Conservation (phyloP, 92 coral and sea anemone genomes). For the Diadumene lineata region DNA sequence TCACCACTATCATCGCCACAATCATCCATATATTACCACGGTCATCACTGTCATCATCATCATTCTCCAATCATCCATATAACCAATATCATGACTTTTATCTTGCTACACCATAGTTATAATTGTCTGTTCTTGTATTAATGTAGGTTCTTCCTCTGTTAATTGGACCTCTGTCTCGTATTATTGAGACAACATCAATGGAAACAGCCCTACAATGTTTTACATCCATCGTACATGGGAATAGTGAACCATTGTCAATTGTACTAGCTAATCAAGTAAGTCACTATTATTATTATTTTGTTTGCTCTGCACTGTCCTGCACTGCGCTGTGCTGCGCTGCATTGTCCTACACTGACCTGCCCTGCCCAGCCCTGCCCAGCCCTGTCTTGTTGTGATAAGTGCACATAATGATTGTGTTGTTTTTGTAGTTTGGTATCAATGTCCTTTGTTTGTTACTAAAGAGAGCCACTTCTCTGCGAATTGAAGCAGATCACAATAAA, state of each 20-base stretch:
- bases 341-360: not conserved
- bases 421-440: conserved; percentile 67
- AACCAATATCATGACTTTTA: not conserved
- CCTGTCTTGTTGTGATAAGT: not conserved
- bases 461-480: conserved; percentile 39
- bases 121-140: not conserved
- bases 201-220: conserved; percentile 50
- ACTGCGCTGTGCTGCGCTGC: not conserved
- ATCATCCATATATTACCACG: not conserved
- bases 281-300: not conserved
- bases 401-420: not conserved
- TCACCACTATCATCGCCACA: not conserved
- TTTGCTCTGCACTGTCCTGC: not conserved
- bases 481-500: conserved; percentile 44
- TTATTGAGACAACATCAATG: conserved; percentile 50
- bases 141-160: conserved; percentile 50
- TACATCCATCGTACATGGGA: conserved; percentile 42
- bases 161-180: conserved; percentile 58
- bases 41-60: not conserved
- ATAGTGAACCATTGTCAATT: conserved; percentile 38
- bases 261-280: conserved; percentile 70
- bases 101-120: not conserved
- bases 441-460: conserved; percentile 54
- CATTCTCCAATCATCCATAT: not conserved
- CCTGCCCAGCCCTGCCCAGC: not conserved